Base-by-base conservation (phyloP, 2,888 invertebrate genomes). In the Thereva unica region DNA sequence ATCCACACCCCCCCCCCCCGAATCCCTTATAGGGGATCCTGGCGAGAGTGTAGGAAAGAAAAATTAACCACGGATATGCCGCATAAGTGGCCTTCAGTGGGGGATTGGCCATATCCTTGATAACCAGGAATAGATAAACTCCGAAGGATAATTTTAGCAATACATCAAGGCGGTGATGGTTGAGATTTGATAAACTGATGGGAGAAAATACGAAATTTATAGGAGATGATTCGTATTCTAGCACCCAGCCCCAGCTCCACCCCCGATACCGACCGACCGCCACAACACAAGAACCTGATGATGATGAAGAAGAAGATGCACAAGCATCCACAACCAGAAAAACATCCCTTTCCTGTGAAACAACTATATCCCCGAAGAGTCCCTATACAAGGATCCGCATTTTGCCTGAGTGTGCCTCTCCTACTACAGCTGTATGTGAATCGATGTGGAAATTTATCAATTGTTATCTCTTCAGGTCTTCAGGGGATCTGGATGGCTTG, bases 111-210 rank as follows among this genome's bases (percentile, higher is more conserved):
- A 37, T 47, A 12, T 47, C 59, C 59, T 40, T 47, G 49, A 59
- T 59, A 47, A 38, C 38, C 47, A 8, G 47, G 40, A 45, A 59
- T 59, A 47, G 59, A 59, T 59, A 59, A 59, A 41, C 12, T 38
- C 23, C 23, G 49, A 10, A 34, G 59, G 59, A 59, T 59, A 59
- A 59, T 59, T 59, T 49, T 12, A 23, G 38, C 59, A 59, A 59
- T 59, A 59, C 38, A 59, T 59, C 59, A 47, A 34, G 59, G 40
- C 59, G 6, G 37, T 59, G 49, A 47, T 49, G 59, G n/a, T 59
- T 49, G 7, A 38, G 38, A 59, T 49, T 59, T 59, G 59, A 59
- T 59, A 59, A 59, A 59, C 45, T 59, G 59, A 37, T 59, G 47
- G 59, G 47, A 37, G 38, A 41, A 38, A n/a, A 12, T 35, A 45